Evolutionary conservation across 2,888 invertebrate species (phyloP), one percentile per base, ranked within the genome.

Genomic region (Pegoplata infirma): DNA sequence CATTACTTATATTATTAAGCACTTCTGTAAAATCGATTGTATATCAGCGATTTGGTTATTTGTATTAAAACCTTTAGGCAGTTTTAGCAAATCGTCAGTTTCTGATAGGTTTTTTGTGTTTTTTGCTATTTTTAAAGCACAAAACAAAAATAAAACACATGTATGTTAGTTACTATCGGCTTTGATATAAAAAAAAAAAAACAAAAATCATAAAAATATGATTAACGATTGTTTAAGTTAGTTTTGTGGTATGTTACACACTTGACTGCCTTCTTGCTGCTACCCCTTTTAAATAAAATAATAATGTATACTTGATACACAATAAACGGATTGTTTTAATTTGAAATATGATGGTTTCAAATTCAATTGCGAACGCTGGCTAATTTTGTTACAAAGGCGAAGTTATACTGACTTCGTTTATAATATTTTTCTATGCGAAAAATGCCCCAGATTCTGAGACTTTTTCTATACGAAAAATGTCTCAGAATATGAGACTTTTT

Each of bases 41-140:
- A 5, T 47, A 32, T n/a, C 16, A 16, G 16, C 10, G 25, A 8
- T 6, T 25, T n/a, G n/a, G 28, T 61, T 47, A 14, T 47, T 61
- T 49, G 5, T 25, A 7, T 53, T 53, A 75, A 74, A 53, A 16
- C 55, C 74, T 28, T 61, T 14, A 47, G 67, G 74, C 46, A 21
- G 1, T 40, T 67, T 67, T 61, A 46, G 46, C 74, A 75, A 64
- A 55, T 75, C 53, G 25, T 61, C 67, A 61, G 67, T 55, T 51
- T 46, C 23, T 14, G 46, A 32, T 46, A 17, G 28, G 23, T 28
- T 53, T 44, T n/a, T n/a, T n/a, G n/a, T n/a, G n/a, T n/a, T n/a
- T n/a, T n/a, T n/a, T n/a, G n/a, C n/a, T n/a, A n/a, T n/a, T n/a
- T n/a, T n/a, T n/a, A n/a, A n/a, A n/a, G n/a, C n/a, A n/a, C n/a